Evolutionary conservation across 2,888 invertebrate genomes (phyloP).

Genomic region (Mellilla xanthometata): DNA sequence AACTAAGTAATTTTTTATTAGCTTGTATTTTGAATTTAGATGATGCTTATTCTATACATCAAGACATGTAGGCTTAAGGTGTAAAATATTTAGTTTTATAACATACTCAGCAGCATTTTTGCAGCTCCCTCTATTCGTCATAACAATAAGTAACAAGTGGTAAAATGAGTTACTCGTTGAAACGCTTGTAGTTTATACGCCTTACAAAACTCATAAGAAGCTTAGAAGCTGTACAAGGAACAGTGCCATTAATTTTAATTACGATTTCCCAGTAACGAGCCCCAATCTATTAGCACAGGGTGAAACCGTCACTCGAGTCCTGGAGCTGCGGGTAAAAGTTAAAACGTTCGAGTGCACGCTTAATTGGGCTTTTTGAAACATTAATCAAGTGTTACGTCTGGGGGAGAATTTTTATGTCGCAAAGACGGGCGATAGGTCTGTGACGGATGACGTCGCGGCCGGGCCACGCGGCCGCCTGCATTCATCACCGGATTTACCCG

Average conservation of each 20-base stretch:
- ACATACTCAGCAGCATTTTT: no score
- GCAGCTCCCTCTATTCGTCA: no score
- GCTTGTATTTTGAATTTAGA: no score
- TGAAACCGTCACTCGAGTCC: slow-evolving; percentile 30
- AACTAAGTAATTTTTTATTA: no score
- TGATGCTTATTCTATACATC: no score
- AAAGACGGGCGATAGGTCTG: slow-evolving; percentile 52
- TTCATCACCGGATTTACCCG: slow-evolving; percentile 51
- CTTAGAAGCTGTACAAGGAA: slow-evolving; percentile 7
- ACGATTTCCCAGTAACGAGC: slow-evolving; percentile 27
- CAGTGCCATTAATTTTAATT: slow-evolving; percentile 24
- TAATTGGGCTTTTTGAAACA: slow-evolving; percentile 80
- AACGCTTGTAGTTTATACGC: neutral
- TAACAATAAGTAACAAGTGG: no score
- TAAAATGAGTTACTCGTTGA: no score
- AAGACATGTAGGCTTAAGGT: no score
- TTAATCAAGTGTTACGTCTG: slow-evolving; percentile 73
- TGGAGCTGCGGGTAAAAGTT: slow-evolving; percentile 56
- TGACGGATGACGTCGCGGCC: slow-evolving; percentile 62
- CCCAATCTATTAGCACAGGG: slow-evolving; percentile 29
- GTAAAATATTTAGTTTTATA: no score
- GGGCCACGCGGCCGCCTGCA: slow-evolving; percentile 55
- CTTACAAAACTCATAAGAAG: slow-evolving; percentile 4
- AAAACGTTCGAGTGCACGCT: slow-evolving; percentile 63
- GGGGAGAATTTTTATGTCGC: slow-evolving; percentile 73